These are phyloP conservation scores for Oophaga pumilio DNA, from an alignment of 2,113 vertebrate species.

Conservation along the genomic window DNA sequence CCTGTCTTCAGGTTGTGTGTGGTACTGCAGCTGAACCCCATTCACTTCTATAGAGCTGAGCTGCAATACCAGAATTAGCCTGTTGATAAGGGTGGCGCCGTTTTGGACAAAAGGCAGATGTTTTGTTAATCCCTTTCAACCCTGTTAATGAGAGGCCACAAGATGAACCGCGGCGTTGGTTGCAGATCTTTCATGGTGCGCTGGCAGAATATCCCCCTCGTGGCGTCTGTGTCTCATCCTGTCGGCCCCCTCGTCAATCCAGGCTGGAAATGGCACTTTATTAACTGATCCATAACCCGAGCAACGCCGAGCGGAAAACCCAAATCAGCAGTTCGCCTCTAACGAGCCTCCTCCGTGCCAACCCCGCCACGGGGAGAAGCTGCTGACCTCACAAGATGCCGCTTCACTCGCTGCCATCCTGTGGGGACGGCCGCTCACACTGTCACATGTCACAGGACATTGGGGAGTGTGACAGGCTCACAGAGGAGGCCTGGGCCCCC, in stretches of 20 bases:
- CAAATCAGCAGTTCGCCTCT: conserved; percentile 26
- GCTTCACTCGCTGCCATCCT: conserved; percentile 35
- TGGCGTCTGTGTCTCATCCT: not conserved
- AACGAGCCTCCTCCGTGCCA: conserved; percentile 22
- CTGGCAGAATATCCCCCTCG: not conserved
- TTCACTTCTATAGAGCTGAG: not conserved
- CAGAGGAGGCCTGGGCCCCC: conserved; percentile 7
- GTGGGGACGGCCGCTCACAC: conserved; percentile 28
- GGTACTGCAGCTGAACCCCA: no score
- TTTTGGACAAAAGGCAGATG: not conserved
- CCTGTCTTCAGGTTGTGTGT: not conserved
- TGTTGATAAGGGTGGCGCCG: not conserved
- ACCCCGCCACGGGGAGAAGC: conserved; percentile 7
- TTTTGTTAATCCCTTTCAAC: not conserved
- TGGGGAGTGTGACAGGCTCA: conserved; percentile 45
- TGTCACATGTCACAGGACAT: conserved; percentile 53
- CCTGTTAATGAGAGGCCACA: not conserved
- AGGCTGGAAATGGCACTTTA: conserved; percentile 40
- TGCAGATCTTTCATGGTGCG: not conserved
- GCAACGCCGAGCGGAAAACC: conserved; percentile 10
- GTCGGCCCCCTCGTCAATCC: not conserved
- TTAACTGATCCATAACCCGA: conserved; percentile 11
- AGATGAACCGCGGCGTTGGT: not conserved
- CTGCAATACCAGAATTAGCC: not conserved
- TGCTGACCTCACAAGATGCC: conserved; percentile 53